Evolutionary conservation across 2,113 vertebrate species (phyloP).

Genomic region (Vanacampus margaritifer): DNA sequence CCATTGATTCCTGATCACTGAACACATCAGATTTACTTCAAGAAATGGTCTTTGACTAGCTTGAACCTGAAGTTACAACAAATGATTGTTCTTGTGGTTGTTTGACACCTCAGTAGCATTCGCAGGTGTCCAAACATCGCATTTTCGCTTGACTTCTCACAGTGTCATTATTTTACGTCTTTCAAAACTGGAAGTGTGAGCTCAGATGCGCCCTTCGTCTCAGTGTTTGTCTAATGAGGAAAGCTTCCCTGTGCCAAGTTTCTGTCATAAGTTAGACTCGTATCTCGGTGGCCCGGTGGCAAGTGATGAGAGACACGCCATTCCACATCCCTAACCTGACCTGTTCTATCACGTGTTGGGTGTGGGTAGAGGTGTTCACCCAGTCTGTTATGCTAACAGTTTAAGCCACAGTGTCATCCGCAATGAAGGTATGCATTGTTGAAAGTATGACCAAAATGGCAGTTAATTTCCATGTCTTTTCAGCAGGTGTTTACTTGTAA

Average conservation of each 20-base stretch:
- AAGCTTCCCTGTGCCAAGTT: slow-evolving; percentile 72
- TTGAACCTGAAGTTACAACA: too few relatives aligned
- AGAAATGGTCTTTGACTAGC: too few relatives aligned
- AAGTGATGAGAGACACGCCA: slow-evolving; percentile 61
- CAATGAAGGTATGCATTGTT: slow-evolving; percentile 71
- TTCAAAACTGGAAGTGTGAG: slow-evolving; percentile 39
- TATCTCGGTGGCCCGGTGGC: slow-evolving; percentile 37
- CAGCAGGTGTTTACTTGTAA: slow-evolving; percentile 69
- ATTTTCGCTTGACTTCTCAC: slow-evolving; percentile 32
- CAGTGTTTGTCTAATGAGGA: slow-evolving; percentile 63
- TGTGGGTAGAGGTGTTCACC: slow-evolving; percentile 27
- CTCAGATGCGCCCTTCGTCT: slow-evolving; percentile 65
- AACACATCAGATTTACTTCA: too few relatives aligned
- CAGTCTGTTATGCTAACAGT: slow-evolving; percentile 41
- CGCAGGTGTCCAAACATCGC: slow-evolving; percentile 70
- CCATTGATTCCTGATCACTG: too few relatives aligned
- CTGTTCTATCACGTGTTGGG: slow-evolving; percentile 63
- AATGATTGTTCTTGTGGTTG: not conserved
- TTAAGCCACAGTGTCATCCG: slow-evolving; percentile 41
- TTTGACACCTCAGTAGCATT: slow-evolving; percentile 16
- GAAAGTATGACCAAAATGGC: slow-evolving; percentile 51
- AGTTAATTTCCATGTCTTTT: slow-evolving; percentile 68
- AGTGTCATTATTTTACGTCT: slow-evolving; percentile 14
- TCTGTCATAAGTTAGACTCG: slow-evolving; percentile 55
- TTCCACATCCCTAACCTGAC: slow-evolving; percentile 50